phyloP scores from a whole-genome alignment of 2,113 vertebrate genomes.

The Xenopus borealis region DNA sequence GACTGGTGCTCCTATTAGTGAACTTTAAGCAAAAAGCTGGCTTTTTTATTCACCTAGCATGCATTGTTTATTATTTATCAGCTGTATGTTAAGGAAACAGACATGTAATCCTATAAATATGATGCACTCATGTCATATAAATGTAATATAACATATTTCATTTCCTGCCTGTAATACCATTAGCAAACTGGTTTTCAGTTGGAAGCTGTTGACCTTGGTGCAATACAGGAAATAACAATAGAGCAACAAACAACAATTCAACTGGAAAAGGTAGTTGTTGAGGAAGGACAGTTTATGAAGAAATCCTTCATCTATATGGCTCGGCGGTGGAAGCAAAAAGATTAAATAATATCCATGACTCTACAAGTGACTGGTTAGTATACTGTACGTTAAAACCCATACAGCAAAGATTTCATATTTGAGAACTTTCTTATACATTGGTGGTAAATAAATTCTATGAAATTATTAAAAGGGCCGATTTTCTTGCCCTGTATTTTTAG shows the following conservation, averaged over 20 bases:
- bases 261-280: slow-evolving; percentile 53
- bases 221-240: slow-evolving; percentile 48
- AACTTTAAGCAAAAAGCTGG: too few relatives aligned
- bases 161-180: neutral
- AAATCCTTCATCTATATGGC: slow-evolving; percentile 53
- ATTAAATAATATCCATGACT: slow-evolving; percentile 48
- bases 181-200: slow-evolving; percentile 51
- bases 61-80: too few relatives aligned
- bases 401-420: neutral
- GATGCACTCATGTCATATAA: neutral
- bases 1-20: too few relatives aligned
- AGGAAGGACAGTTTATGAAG: slow-evolving; percentile 42
- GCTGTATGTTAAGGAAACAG: neutral
- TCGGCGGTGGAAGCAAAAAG: slow-evolving; percentile 54
- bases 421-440: neutral
- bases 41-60: too few relatives aligned
- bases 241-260: slow-evolving; percentile 54
- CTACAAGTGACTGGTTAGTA: slow-evolving; percentile 53
- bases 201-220: slow-evolving; percentile 54
- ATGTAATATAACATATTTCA: neutral
- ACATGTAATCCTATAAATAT: too few relatives aligned
- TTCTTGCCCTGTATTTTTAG: too few relatives aligned
- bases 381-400: neutral
- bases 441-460: too few relatives aligned
- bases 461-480: too few relatives aligned